A percentile compares a stretch with the other conserved stretches of the same genome.
phyloP scores from a whole-genome alignment of 2,113 vertebrate genomes.

The Donacobius atricapilla region DNA sequence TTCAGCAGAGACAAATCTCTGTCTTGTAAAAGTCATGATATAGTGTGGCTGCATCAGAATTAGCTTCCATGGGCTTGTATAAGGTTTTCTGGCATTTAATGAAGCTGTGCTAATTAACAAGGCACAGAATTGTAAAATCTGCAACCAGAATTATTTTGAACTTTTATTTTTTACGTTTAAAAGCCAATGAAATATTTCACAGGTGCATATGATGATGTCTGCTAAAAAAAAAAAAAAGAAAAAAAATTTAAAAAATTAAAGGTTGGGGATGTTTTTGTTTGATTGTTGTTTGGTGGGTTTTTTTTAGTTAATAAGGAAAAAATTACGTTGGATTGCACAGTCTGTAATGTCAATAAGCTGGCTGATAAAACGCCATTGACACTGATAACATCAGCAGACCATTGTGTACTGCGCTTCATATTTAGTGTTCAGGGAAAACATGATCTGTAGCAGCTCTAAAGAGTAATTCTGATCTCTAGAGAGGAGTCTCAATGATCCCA shows the following conservation, averaged over 20 bases:
- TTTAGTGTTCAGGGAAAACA: constrained; percentile 5
- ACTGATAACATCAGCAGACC: neutral
- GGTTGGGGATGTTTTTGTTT: neutral
- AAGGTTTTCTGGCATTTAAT: neutral
- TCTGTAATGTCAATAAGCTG: neutral
- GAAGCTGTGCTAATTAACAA: neutral
- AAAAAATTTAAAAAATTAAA: neutral
- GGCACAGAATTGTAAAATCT: neutral
- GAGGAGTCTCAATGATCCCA: constrained; percentile 41
- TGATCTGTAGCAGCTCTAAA: neutral
- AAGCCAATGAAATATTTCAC: neutral
- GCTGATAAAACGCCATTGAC: neutral
- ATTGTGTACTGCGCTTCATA: neutral
- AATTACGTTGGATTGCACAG: neutral
- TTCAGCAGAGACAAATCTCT: neutral
- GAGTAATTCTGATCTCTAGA: constrained; percentile 14
- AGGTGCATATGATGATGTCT: neutral
- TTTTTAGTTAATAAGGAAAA: neutral
- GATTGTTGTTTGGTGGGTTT: neutral
- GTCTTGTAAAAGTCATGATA: neutral
- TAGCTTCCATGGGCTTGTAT: neutral
- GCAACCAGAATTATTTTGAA: neutral
- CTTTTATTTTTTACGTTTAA: neutral
- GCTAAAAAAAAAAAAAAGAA: neutral
- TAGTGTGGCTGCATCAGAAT: neutral